phyloP scores from a whole-genome alignment of 2,113 vertebrate genomes.

The Calidris pygmaea region DNA sequence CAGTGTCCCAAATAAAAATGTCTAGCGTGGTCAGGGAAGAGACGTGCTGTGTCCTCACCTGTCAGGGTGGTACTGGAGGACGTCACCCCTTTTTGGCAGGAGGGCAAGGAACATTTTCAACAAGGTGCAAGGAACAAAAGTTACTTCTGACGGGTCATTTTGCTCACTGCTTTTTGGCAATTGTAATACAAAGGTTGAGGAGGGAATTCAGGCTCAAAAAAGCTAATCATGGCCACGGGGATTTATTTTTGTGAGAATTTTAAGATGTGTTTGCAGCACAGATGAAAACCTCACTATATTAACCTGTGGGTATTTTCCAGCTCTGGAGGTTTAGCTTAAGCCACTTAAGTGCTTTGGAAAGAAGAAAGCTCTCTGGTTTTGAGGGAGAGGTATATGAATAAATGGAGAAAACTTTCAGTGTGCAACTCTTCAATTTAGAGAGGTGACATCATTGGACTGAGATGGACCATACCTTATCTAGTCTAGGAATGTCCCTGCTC shows the following conservation, averaged over 20 bases:
- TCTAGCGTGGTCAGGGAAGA: accelerated
- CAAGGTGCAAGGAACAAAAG: neutral
- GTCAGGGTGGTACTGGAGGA: accelerated
- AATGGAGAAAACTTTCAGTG: neutral
- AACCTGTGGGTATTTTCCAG: neutral
- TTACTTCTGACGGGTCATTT: neutral
- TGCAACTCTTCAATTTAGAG: accelerated
- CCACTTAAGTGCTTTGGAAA: neutral
- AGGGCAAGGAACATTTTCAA: neutral
- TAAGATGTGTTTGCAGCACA: neutral
- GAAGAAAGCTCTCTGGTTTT: neutral
- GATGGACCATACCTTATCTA: neutral
- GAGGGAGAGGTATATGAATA: neutral
- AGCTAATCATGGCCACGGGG: accelerated
- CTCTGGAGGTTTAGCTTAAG: neutral
- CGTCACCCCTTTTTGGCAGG: neutral
- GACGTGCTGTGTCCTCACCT: neutral
- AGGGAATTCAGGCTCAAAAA: neutral
- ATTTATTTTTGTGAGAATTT: neutral
- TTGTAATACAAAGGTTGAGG: accelerated
- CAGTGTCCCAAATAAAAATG: neutral
- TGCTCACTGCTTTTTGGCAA: neutral
- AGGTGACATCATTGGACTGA: accelerated
- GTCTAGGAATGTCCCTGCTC: neutral
- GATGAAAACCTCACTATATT: neutral